Evolutionary conservation across 2,113 vertebrate genomes (phyloP).

Genomic region (Tragelaphus imberbis): DNA sequence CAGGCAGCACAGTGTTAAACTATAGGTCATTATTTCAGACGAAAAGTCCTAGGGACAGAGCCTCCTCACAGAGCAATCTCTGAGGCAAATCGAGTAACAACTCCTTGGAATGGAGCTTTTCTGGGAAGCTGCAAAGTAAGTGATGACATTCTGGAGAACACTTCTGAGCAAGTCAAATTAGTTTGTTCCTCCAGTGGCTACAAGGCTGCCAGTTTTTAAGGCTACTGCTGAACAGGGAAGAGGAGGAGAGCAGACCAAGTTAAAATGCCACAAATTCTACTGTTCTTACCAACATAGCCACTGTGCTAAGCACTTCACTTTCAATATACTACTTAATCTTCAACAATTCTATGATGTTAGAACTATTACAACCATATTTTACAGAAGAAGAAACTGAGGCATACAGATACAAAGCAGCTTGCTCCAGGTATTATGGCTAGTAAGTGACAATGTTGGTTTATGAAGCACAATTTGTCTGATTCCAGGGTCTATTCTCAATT

Average conservation of each 20-base stretch:
- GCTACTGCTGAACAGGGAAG: not conserved
- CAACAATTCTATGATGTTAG: not conserved
- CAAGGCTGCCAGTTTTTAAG: not conserved
- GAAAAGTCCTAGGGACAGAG: not conserved
- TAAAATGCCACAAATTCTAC: not conserved
- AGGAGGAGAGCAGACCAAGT: not conserved
- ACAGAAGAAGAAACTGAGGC: not conserved
- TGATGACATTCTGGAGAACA: not conserved
- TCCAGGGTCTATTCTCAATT: not conserved
- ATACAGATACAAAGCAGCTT: not conserved
- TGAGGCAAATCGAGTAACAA: not conserved
- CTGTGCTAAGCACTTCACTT: not conserved
- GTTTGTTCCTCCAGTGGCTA: not conserved
- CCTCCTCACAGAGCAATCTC: not conserved
- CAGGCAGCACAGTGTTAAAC: not conserved
- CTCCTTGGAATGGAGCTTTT: not conserved
- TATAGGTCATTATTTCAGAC: not conserved
- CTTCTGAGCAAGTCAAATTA: not conserved
- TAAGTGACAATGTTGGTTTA: not conserved
- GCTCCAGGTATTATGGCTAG: not conserved
- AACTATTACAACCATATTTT: not conserved
- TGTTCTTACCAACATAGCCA: not conserved
- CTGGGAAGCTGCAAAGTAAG: not conserved
- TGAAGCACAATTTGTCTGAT: not conserved
- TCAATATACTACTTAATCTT: not conserved